Evolutionary conservation across 2,797 vertebrate genomes (phyloP).

Genomic region (Pygocentrus nattereri): DNA sequence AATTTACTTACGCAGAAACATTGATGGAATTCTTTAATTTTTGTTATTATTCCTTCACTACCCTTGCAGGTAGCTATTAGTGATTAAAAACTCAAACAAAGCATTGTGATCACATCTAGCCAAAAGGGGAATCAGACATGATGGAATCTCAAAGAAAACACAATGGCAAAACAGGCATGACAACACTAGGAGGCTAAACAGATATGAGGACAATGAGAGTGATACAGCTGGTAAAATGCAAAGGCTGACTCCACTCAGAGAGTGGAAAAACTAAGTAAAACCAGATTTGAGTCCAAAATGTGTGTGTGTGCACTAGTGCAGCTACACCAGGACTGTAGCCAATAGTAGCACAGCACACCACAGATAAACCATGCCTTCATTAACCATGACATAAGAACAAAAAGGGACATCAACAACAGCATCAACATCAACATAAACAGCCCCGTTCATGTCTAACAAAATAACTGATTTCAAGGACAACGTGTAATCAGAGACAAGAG

Average conservation of each 20-base stretch:
- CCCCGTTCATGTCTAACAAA: constrained; percentile 38
- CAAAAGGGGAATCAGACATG: neutral
- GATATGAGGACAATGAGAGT: neutral
- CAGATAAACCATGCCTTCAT: constrained; percentile 47
- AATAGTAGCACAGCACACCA: constrained; percentile 36
- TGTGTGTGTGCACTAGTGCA: constrained; percentile 17
- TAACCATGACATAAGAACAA: constrained; percentile 65
- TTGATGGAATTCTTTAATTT: no score
- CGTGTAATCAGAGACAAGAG: constrained; percentile 39
- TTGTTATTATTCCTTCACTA: no score
- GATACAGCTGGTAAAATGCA: neutral
- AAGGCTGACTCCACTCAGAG: constrained; percentile 41
- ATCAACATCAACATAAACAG: constrained; percentile 42
- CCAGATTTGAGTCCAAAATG: constrained; percentile 67
- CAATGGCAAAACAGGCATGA: neutral
- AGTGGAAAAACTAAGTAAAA: constrained; percentile 72
- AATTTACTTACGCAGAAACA: no score
- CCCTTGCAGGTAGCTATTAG: neutral
- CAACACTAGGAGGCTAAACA: neutral
- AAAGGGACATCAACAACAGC: constrained; percentile 38
- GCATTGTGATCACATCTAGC: neutral
- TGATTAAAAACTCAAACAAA: neutral
- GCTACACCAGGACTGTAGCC: constrained; percentile 60
- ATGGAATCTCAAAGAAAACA: neutral
- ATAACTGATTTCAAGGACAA: constrained; percentile 36